phyloP scores from a whole-genome alignment of 2,113 vertebrate species.

The Tachycineta bicolor region DNA sequence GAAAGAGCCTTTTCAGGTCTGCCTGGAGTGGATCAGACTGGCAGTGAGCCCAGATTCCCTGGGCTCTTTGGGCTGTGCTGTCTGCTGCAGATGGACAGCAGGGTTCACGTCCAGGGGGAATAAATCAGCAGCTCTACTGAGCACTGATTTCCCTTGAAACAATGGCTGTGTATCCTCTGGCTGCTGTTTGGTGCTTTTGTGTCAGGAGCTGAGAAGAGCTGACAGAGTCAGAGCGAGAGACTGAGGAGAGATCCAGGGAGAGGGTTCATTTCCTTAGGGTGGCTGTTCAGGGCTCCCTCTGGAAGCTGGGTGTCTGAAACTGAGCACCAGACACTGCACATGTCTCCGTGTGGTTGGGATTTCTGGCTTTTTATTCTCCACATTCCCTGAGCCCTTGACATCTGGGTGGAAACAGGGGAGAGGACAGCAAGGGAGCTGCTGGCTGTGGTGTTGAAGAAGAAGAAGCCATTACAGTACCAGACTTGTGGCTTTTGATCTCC shows the following conservation, averaged over 20 bases:
- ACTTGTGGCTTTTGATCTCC: background rate
- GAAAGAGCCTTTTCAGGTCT: background rate
- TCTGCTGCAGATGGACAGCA: background rate
- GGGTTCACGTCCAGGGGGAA: background rate
- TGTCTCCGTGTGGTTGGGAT: background rate
- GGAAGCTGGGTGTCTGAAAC: background rate
- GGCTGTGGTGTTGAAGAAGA: background rate
- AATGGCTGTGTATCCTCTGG: background rate
- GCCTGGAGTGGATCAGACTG: background rate
- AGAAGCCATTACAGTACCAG: background rate
- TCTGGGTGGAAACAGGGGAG: fast-evolving
- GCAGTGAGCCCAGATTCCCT: background rate
- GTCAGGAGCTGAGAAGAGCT: background rate
- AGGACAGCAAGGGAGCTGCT: background rate
- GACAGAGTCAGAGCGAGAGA: fast-evolving
- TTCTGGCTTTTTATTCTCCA: background rate
- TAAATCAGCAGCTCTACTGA: background rate
- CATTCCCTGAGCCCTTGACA: background rate
- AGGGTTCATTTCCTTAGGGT: background rate
- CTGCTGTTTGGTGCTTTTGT: background rate
- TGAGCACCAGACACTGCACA: background rate
- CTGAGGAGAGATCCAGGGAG: no score
- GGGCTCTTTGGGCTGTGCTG: background rate
- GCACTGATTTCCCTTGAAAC: background rate
- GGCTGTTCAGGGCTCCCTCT: background rate